phyloP scores from a whole-genome alignment of 2,888 invertebrate genomes.

The Synanthedon vespiformis region DNA sequence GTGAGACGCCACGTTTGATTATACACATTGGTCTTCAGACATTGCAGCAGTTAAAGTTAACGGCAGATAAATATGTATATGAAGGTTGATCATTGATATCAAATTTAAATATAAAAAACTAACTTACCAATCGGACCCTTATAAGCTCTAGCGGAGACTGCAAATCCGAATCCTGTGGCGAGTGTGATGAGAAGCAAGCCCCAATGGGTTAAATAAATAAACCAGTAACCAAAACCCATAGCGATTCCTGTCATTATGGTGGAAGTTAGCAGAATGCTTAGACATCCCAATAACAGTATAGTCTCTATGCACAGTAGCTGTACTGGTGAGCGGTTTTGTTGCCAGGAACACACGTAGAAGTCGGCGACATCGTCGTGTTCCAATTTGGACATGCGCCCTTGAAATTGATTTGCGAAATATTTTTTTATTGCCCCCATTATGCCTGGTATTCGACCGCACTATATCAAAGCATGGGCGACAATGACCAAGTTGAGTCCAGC shows the following conservation, averaged over 20 bases:
- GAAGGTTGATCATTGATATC: too few species aligned
- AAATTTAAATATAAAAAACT: not conserved
- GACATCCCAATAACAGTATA: slow-evolving; percentile 33
- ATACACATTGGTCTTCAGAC: too few species aligned
- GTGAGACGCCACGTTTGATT: too few species aligned
- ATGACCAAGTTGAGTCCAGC: not conserved
- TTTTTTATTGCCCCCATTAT: slow-evolving; percentile 36
- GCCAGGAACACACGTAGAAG: slow-evolving; percentile 40
- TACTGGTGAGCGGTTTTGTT: slow-evolving; percentile 29
- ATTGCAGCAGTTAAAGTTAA: too few species aligned
- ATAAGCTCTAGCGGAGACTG: slow-evolving; percentile 28
- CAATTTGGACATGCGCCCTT: slow-evolving; percentile 23
- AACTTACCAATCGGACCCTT: slow-evolving; percentile 41
- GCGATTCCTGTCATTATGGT: slow-evolving; percentile 14
- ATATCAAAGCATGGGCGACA: not conserved
- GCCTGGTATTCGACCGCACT: not conserved
- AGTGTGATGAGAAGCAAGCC: slow-evolving; percentile 37
- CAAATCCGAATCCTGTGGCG: slow-evolving; percentile 30
- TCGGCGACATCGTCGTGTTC: slow-evolving; percentile 34
- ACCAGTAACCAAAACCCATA: slow-evolving; percentile 25
- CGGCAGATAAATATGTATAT: too few species aligned
- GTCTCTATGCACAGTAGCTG: slow-evolving; percentile 33
- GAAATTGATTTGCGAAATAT: slow-evolving; percentile 39
- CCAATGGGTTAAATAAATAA: slow-evolving; percentile 56
- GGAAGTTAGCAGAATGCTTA: slow-evolving; percentile 33